Conservation (phyloP, 2,113 vertebrate species). For the Gallinago paraguaiae region DNA sequence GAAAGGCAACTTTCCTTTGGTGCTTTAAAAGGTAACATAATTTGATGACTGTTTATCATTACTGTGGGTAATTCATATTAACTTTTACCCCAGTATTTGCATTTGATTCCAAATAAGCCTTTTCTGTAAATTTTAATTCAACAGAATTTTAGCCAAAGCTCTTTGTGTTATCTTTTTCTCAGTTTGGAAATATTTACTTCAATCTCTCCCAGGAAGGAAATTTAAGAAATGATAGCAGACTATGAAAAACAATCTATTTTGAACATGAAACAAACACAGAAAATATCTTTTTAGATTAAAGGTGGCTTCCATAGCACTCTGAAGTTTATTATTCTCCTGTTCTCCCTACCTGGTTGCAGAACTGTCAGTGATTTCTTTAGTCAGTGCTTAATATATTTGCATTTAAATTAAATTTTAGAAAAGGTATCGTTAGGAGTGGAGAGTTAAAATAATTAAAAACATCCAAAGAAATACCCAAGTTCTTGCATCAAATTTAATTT, state of each 20-base stretch:
- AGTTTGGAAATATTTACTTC: background rate
- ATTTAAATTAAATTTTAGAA: background rate
- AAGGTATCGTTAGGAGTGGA: background rate
- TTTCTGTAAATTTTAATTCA: background rate
- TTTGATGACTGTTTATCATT: background rate
- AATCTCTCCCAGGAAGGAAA: background rate
- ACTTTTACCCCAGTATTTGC: background rate
- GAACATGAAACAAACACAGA: background rate
- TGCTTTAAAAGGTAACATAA: background rate
- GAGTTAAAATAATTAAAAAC: background rate
- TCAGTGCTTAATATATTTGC: background rate
- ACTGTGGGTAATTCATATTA: background rate
- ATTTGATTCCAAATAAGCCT: background rate
- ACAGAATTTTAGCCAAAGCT: background rate
- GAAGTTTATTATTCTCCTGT: background rate
- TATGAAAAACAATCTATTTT: background rate
- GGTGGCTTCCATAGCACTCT: background rate
- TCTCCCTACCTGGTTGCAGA: background rate
- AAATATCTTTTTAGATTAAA: background rate
- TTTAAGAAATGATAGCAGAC: accelerated
- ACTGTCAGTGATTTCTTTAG: background rate
- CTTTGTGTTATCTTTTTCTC: background rate
- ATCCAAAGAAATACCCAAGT: background rate
- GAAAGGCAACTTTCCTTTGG: background rate
- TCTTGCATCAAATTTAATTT: background rate